Evolutionary conservation across 2,888 invertebrate species (phyloP).

Genomic region (Deroplatys truncata): DNA sequence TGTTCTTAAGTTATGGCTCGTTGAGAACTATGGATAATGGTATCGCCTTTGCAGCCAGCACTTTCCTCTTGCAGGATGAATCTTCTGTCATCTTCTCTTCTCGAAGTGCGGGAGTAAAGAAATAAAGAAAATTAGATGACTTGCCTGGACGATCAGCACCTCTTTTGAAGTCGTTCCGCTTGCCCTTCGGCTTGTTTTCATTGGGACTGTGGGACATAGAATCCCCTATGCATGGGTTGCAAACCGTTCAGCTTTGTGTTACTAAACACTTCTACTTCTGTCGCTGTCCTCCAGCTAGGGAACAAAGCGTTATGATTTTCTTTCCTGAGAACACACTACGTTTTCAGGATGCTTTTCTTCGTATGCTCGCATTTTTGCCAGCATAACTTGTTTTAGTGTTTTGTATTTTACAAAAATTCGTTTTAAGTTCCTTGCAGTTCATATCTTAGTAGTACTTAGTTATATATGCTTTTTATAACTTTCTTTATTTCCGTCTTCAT

Average conservation of each 20-base stretch:
- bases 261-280: neutral
- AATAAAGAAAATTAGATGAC: neutral
- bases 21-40: neutral
- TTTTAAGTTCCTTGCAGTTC: no score
- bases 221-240: neutral
- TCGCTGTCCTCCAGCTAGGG: neutral
- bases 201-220: neutral
- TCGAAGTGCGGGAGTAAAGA: neutral
- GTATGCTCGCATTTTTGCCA: no score
- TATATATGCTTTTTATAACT: no score
- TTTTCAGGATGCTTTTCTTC: neutral
- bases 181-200: neutral
- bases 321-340: neutral
- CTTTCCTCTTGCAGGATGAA: neutral
- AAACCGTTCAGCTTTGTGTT: neutral
- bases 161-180: neutral
- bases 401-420: no score
- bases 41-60: no score
- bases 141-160: neutral
- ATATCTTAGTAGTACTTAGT: no score
- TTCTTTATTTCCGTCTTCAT: no score
- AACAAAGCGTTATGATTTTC: neutral
- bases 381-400: no score
- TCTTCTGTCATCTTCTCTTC: neutral
- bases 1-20: no score